Percentiles rank a stretch among this genome's conserved stretches.
Conservation (phyloP, 2,113 vertebrate genomes). For the Poeciliopsis occidentalis region DNA sequence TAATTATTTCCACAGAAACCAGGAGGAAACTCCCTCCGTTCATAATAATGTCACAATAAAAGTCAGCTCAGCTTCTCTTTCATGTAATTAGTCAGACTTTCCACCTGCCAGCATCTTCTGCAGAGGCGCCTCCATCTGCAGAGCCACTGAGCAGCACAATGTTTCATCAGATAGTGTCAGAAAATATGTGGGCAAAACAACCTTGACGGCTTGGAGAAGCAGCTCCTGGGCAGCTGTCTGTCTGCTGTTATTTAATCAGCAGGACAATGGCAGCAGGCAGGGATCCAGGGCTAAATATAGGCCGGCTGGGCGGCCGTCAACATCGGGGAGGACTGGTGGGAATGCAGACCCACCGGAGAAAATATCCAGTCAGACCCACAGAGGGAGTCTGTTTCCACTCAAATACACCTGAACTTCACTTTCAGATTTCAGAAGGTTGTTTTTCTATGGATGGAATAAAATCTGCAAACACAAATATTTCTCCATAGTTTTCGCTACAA, state of each 20-base stretch:
- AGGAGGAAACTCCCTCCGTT: not conserved
- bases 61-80: not conserved
- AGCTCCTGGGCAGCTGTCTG: conserved; percentile 31
- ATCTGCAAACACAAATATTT: too few relatives aligned
- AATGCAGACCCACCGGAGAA: conserved; percentile 4
- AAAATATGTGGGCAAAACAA: conserved; percentile 27
- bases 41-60: not conserved
- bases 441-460: too few relatives aligned
- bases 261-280: conserved; percentile 54
- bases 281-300: conserved; percentile 59
- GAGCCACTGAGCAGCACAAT: not conserved
- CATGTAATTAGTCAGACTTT: not conserved
- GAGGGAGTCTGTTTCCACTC: not conserved
- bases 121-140: conserved; percentile 1
- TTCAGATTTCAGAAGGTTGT: too few relatives aligned
- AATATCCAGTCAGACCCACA: not conserved
- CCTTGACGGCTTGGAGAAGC: conserved; percentile 40
- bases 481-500: too few relatives aligned
- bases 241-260: conserved; percentile 48
- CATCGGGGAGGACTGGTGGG: conserved; percentile 7
- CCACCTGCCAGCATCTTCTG: not conserved
- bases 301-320: conserved; percentile 44
- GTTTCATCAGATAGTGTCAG: not conserved
- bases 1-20: not conserved
- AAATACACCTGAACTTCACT: too few relatives aligned